Percentiles rank a stretch among this genome's conserved stretches.
phyloP scores from a whole-genome alignment of 2,113 vertebrate genomes.

The Bagarius yarrelli region DNA sequence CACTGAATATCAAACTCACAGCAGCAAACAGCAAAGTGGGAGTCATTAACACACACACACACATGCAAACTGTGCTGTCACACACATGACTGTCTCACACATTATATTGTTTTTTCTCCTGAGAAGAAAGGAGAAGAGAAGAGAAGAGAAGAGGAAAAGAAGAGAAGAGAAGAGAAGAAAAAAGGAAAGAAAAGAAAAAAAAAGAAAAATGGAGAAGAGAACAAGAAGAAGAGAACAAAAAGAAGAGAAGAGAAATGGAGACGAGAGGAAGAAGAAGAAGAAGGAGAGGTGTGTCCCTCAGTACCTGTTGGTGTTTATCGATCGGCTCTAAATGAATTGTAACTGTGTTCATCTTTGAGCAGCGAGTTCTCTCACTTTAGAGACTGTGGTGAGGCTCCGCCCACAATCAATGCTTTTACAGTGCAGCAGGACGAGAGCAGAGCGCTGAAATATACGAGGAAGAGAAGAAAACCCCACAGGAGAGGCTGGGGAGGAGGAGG shows the following conservation, averaged over 20 bases:
- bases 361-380: slow-evolving; percentile 39
- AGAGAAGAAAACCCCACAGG: neutral
- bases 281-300: slow-evolving; percentile 12
- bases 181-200: too few relatives aligned
- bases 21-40: slow-evolving; percentile 21
- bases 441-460: neutral
- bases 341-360: slow-evolving; percentile 49
- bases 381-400: slow-evolving; percentile 30
- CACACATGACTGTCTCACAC: slow-evolving; percentile 1
- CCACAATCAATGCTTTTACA: slow-evolving; percentile 54
- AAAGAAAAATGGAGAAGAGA: neutral
- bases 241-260: neutral
- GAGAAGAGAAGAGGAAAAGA: too few relatives aligned
- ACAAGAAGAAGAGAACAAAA: too few relatives aligned
- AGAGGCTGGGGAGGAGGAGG: slow-evolving; percentile 7
- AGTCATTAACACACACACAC: slow-evolving; percentile 1
- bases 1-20: slow-evolving; percentile 71
- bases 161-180: too few relatives aligned
- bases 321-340: slow-evolving; percentile 52
- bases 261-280: too few relatives aligned
- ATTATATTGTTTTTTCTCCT: too few relatives aligned
- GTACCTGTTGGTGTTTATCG: slow-evolving; percentile 54
- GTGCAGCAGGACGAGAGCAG: neutral
- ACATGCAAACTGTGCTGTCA: too few relatives aligned
- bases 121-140: neutral